phyloP scores from a whole-genome alignment of 1,140 invertebrate species.

The Caerostris darwini region DNA sequence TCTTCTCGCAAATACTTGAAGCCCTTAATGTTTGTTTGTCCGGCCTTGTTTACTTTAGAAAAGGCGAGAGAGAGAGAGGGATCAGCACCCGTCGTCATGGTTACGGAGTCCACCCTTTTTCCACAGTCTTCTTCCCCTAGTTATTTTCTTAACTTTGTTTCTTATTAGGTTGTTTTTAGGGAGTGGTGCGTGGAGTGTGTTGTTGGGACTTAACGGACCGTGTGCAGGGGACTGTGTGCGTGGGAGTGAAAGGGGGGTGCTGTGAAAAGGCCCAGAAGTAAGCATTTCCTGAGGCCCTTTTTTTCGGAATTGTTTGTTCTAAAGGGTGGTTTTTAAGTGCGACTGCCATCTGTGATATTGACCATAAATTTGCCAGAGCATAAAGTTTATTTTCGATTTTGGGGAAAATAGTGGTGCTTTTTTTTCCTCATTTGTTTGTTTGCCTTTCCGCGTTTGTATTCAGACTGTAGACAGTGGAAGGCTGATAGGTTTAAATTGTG shows the following conservation, averaged over 20 bases:
- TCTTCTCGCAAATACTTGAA: slow-evolving; percentile 50
- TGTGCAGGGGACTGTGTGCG: slow-evolving; percentile 1
- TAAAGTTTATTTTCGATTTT: background rate
- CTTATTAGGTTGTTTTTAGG: slow-evolving; percentile 70
- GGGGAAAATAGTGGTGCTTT: background rate
- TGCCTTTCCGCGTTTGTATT: background rate
- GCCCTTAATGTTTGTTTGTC: slow-evolving; percentile 73
- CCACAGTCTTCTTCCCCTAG: slow-evolving; percentile 4
- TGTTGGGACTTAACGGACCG: slow-evolving; percentile 35
- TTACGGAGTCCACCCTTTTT: background rate
- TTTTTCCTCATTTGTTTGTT: background rate
- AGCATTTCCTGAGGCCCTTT: slow-evolving; percentile 51
- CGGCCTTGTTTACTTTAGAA: slow-evolving; percentile 72
- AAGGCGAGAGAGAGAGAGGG: background rate
- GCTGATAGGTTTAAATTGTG: too few species aligned
- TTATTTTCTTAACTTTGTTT: slow-evolving; percentile 72
- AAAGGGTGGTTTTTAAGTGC: slow-evolving; percentile 19
- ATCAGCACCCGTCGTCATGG: slow-evolving; percentile 41
- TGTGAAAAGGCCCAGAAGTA: slow-evolving; percentile 49
- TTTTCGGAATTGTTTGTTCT: slow-evolving; percentile 37
- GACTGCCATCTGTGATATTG: background rate
- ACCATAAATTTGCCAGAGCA: slow-evolving; percentile 40
- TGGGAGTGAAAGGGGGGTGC: background rate
- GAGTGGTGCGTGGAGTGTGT: slow-evolving; percentile 17
- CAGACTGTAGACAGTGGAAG: background rate